A percentile compares a stretch with the other conserved stretches of the same genome.
Evolutionary conservation across 2,113 vertebrate species (phyloP).

Genomic region (Lophura nycthemera): DNA sequence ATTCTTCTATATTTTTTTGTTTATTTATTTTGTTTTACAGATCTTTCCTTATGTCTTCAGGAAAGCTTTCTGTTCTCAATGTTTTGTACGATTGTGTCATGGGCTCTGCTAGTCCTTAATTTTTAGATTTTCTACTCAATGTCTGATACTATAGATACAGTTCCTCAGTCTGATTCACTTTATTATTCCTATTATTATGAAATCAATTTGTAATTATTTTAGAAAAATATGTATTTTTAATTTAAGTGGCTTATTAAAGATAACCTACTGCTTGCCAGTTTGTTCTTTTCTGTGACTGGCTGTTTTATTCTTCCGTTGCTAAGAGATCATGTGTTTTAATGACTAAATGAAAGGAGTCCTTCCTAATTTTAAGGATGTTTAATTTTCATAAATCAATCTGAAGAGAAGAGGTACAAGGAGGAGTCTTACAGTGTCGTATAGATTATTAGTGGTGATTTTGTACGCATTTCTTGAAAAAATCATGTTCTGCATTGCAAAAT

Average conservation of each 20-base stretch:
- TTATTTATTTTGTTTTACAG: neutral
- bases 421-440: neutral
- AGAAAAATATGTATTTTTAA: neutral
- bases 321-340: neutral
- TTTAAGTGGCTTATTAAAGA: neutral
- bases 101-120: neutral
- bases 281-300: neutral
- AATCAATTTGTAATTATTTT: neutral
- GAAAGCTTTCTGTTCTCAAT: neutral
- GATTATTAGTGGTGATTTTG: neutral
- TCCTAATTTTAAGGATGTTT: neutral
- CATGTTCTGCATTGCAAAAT: neutral
- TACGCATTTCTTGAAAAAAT: neutral
- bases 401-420: neutral
- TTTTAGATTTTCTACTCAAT: neutral
- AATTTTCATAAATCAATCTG: neutral
- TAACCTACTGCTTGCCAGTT: neutral
- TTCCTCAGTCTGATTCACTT: neutral
- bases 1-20: neutral
- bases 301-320: neutral
- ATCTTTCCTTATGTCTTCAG: neutral
- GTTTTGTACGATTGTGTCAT: neutral
- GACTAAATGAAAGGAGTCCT: neutral
- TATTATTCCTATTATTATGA: neutral
- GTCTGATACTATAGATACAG: neutral